These are phyloP conservation scores for Asbolus verrucosus DNA, from an alignment of 1,140 invertebrate species.

Conservation along the genomic window DNA sequence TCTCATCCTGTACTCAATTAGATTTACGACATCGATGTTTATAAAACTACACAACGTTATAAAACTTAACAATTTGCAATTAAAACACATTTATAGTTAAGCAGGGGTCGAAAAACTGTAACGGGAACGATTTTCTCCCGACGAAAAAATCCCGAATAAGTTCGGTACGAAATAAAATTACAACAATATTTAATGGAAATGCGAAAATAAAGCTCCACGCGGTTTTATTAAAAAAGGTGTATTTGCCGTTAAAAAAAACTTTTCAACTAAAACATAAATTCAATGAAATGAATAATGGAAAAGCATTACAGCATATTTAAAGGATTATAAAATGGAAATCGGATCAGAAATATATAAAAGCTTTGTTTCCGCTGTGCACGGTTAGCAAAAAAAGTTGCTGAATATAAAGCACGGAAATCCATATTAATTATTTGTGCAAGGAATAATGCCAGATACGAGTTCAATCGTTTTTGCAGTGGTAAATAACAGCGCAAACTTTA, in stretches of 20 bases:
- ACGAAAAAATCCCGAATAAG: no score
- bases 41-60: constrained; percentile 21
- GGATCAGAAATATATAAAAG: not conserved
- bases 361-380: not conserved
- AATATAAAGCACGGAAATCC: constrained; percentile 3
- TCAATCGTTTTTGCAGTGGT: no score
- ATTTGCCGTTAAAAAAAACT: no score
- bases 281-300: no score
- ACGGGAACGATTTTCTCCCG: not conserved
- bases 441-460: no score
- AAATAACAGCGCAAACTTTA: no score
- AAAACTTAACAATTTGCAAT: constrained; percentile 26
- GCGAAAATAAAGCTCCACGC: no score
- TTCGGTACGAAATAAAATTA: no score
- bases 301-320: not conserved
- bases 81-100: not conserved
- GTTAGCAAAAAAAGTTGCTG: not conserved
- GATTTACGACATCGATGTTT: constrained; percentile 24
- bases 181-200: no score
- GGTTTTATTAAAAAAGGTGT: no score
- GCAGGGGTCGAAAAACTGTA: constrained; percentile 16
- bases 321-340: not conserved
- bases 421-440: constrained; percentile 17
- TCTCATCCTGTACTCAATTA: constrained; percentile 32
- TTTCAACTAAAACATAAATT: no score